Conservation (phyloP, 1,140 invertebrate species). For the Cotesia vestalis region DNA sequence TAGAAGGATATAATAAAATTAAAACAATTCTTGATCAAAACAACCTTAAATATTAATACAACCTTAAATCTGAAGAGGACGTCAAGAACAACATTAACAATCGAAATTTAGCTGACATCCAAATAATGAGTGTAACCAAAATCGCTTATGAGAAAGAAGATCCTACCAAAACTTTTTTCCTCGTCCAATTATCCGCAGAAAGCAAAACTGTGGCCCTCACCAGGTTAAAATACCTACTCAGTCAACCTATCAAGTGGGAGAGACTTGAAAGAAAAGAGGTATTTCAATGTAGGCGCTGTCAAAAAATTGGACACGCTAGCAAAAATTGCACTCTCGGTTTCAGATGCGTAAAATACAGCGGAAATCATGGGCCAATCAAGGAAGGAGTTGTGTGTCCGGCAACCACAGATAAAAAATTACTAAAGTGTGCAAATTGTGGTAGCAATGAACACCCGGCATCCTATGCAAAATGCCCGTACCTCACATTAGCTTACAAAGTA, state of each 20-base stretch:
- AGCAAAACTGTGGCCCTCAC: neutral
- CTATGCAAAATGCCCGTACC: constrained; percentile 34
- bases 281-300: constrained; percentile 31
- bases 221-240: constrained; percentile 1
- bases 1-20: no score
- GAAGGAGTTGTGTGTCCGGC: neutral
- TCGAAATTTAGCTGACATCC: neutral
- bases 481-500: constrained; percentile 5
- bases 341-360: constrained; percentile 31
- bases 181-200: neutral
- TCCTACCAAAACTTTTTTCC: neutral
- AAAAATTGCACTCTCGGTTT: constrained; percentile 17
- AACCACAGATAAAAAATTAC: neutral
- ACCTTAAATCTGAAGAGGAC: neutral
- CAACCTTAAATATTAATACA: neutral
- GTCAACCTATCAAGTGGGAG: constrained; percentile 26
- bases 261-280: neutral
- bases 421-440: constrained; percentile 37
- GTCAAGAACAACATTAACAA: constrained; percentile 1
- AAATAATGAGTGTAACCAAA: neutral
- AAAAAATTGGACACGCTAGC: constrained; percentile 23
- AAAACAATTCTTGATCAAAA: no score
- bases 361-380: constrained; percentile 22
- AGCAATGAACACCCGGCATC: constrained; percentile 36
- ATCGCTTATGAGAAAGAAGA: constrained; percentile 17